Evolutionary conservation across 2,113 vertebrate species (phyloP).

Genomic region (Vidua macroura): DNA sequence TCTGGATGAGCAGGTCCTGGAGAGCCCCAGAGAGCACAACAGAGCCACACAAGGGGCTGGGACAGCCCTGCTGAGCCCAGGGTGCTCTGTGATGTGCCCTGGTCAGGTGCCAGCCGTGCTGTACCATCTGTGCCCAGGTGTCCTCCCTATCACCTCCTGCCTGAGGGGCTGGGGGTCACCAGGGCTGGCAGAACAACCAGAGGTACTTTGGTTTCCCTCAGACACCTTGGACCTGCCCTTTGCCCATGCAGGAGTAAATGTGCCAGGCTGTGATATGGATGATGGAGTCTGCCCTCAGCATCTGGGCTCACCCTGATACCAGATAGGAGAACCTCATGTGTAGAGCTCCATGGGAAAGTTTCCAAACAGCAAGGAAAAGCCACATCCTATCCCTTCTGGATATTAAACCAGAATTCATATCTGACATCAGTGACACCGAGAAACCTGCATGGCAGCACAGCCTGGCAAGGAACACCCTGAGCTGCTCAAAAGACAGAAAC

Average conservation of each 20-base stretch:
- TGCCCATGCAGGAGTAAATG: not conserved
- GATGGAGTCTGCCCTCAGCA: not conserved
- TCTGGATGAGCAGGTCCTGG: not conserved
- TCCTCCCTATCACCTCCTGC: not conserved
- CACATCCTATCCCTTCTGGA: not conserved
- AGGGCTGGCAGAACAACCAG: not conserved
- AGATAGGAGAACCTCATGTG: fast-evolving
- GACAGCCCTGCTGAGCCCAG: not conserved
- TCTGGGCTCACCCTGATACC: not conserved
- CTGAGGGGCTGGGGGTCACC: fast-evolving
- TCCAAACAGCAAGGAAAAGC: not conserved
- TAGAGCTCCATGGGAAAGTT: not conserved
- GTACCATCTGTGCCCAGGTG: not conserved
- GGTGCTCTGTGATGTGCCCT: not conserved
- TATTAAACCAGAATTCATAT: not conserved
- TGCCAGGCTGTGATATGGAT: not conserved
- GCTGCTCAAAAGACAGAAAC: not conserved
- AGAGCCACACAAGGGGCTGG: not conserved
- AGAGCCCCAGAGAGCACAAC: not conserved
- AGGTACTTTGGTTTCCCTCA: not conserved
- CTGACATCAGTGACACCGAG: not conserved
- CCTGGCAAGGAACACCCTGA: not conserved
- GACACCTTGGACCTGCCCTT: not conserved
- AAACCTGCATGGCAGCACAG: not conserved
- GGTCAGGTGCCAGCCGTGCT: fast-evolving